Evolutionary conservation across 2,113 vertebrate genomes (phyloP).

Genomic region (Mobula hypostoma): DNA sequence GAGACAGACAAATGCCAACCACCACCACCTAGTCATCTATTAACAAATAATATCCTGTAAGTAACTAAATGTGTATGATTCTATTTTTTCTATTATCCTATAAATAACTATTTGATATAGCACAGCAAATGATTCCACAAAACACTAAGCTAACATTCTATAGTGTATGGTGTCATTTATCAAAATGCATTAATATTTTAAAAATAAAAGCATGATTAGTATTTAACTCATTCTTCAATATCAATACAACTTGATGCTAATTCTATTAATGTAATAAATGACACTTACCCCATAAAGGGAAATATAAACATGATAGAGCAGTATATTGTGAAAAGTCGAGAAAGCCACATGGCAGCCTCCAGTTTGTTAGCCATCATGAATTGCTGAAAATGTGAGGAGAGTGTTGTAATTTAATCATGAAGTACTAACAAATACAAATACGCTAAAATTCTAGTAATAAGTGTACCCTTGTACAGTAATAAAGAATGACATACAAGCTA

Average conservation of each 20-base stretch:
- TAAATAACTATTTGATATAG: background rate
- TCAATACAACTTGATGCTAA: background rate
- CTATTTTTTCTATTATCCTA: too few species aligned
- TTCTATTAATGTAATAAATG: background rate
- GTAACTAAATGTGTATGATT: background rate
- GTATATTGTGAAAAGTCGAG: constrained; percentile 90
- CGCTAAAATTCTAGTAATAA: background rate
- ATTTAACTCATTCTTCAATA: too few species aligned
- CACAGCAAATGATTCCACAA: background rate
- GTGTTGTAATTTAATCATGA: background rate
- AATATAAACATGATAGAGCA: constrained; percentile 94
- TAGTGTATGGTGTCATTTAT: background rate
- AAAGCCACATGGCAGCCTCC: constrained; percentile 98
- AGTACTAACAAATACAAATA: background rate
- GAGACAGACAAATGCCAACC: too few species aligned
- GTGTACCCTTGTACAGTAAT: background rate
- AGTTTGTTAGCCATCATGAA: constrained; percentile 90
- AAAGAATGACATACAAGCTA: background rate
- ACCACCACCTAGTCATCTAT: background rate
- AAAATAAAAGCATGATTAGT: background rate
- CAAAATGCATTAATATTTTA: background rate
- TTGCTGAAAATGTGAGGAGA: constrained; percentile 65
- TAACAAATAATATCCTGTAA: background rate
- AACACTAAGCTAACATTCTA: too few species aligned
- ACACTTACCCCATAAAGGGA: constrained; percentile 82